Evolutionary conservation across 2,888 invertebrate genomes (phyloP).

Genomic region (Kryphioiulus occultus): DNA sequence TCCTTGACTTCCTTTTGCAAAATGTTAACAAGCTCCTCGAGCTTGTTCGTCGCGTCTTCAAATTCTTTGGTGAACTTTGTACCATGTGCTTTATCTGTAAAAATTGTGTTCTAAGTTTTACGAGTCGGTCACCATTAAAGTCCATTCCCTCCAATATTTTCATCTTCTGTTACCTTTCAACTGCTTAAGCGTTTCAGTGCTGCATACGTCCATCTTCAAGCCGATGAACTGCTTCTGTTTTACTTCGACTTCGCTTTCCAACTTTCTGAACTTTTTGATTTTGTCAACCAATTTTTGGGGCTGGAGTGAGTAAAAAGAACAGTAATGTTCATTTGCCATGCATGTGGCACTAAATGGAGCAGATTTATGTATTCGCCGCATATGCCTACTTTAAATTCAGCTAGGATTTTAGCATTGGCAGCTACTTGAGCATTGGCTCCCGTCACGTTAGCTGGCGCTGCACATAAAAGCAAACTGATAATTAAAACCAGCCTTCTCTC

Average conservation of each 20-base stretch:
- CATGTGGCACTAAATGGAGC: neutral
- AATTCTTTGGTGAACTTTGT: slow-evolving; percentile 88
- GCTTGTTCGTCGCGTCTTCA: slow-evolving; percentile 78
- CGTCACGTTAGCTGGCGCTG: neutral
- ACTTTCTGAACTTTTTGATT: slow-evolving; percentile 75
- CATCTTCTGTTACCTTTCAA: slow-evolving; percentile 79
- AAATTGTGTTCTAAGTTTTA: too few relatives aligned
- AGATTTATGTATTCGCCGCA: slow-evolving; percentile 54
- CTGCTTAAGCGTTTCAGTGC: slow-evolving; percentile 68
- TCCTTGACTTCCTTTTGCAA: slow-evolving; percentile 84
- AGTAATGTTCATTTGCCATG: slow-evolving; percentile 13
- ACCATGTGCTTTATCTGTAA: slow-evolving; percentile 75
- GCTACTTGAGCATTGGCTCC: slow-evolving; percentile 55
- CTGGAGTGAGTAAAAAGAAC: slow-evolving; percentile 61
- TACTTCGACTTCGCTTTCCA: slow-evolving; percentile 77
- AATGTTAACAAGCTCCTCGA: slow-evolving; percentile 81
- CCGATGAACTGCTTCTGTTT: slow-evolving; percentile 75
- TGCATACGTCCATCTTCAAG: slow-evolving; percentile 79
- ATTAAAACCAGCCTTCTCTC: too few relatives aligned
- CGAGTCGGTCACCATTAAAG: too few relatives aligned
- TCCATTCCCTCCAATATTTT: too few relatives aligned
- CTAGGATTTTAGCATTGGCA: slow-evolving; percentile 62
- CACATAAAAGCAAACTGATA: too few relatives aligned
- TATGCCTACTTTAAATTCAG: slow-evolving; percentile 76
- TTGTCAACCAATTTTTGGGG: slow-evolving; percentile 76